Percentiles rank a stretch among this genome's conserved stretches.
phyloP scores from a whole-genome alignment of 2,113 vertebrate species.

The Colossoma macropomum region DNA sequence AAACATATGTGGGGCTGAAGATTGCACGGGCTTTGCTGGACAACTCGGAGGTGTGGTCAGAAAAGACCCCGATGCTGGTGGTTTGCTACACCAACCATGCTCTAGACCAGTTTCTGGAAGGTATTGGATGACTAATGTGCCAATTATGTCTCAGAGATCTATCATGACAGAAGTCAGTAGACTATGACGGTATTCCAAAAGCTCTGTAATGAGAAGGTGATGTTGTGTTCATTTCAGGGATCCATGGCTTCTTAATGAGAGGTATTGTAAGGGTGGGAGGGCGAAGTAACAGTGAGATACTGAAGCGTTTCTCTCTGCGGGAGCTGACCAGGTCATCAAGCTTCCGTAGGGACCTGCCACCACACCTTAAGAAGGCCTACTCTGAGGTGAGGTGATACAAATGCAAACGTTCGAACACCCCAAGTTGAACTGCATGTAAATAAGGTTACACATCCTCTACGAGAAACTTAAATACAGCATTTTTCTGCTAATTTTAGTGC shows the following conservation, averaged over 20 bases:
- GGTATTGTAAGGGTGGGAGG: slow-evolving; percentile 91
- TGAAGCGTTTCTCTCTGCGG: slow-evolving; percentile 84
- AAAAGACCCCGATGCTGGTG: slow-evolving; percentile 82
- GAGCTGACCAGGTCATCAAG: slow-evolving; percentile 74
- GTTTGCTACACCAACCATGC: slow-evolving; percentile 98
- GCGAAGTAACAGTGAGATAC: slow-evolving; percentile 85
- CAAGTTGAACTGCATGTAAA: too few relatives aligned
- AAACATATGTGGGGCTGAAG: slow-evolving; percentile 93
- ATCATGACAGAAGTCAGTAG: too few relatives aligned
- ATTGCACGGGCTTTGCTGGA: slow-evolving; percentile 86
- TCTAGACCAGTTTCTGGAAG: slow-evolving; percentile 98
- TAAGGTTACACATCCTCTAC: too few relatives aligned
- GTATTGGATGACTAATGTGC: slow-evolving; percentile 69
- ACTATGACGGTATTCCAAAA: too few relatives aligned
- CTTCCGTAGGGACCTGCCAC: slow-evolving; percentile 67
- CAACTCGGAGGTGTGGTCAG: slow-evolving; percentile 78
- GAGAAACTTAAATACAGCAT: neutral
- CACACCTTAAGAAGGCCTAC: slow-evolving; percentile 73
- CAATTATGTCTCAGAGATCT: too few relatives aligned
- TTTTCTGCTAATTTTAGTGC: too few relatives aligned
- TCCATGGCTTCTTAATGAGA: slow-evolving; percentile 76
- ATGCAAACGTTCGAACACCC: neutral
- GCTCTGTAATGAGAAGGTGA: too few relatives aligned
- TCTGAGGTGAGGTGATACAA: slow-evolving; percentile 70
- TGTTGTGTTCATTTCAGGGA: slow-evolving; percentile 74